Base-by-base conservation (phyloP, 2,888 invertebrate genomes). In the Tyria jacobaeae region DNA sequence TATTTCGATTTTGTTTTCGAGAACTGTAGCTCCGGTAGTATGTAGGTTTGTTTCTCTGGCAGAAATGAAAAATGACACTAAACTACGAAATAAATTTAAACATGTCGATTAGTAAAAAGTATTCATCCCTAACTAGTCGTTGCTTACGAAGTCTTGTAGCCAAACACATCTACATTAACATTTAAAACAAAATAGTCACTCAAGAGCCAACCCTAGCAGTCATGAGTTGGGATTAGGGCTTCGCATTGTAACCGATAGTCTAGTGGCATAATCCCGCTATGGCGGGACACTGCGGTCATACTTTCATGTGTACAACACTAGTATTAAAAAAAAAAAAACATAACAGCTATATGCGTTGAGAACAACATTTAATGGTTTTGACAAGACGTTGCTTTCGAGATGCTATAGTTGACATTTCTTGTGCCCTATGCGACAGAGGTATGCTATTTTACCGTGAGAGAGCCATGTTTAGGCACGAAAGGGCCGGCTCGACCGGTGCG, bases 221-320 rank as follows among this genome's bases (percentile, higher is more conserved):
- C 61, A 53, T 71, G 52, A 66, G 47, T 62, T 66, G 58, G 75
- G 71, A 76, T 78, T 78, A 73, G 77, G 78, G 77, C 75, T 76
- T 78, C 75, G 62, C 71, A 70, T 67, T 71, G 75, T 74, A 78
- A 77, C 72, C 69, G 77, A 78, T 78, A 78, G 66, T 65, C 70
- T 73, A 71, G 76, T 75, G 71, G 65, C 54, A 64, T 76, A 75
- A 76, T 75, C 76, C 75, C 54, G 73, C 35, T 34, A 34, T 35
- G 59, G 53, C 62, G 63, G 59, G 37, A 25, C 57, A 24, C 64
- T 71, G 76, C 64, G 76, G 74, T 74, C 64, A 57, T 71, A 66
- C 53, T 17, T 34, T 25, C 24, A 50, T 35, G 50, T 39, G 44
- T 37, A 57, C 49, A 41, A 41, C 44, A 60, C 44, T 44, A 54